phyloP scores from a whole-genome alignment of 1,140 invertebrate species.

The Eriocheir sinensis region DNA sequence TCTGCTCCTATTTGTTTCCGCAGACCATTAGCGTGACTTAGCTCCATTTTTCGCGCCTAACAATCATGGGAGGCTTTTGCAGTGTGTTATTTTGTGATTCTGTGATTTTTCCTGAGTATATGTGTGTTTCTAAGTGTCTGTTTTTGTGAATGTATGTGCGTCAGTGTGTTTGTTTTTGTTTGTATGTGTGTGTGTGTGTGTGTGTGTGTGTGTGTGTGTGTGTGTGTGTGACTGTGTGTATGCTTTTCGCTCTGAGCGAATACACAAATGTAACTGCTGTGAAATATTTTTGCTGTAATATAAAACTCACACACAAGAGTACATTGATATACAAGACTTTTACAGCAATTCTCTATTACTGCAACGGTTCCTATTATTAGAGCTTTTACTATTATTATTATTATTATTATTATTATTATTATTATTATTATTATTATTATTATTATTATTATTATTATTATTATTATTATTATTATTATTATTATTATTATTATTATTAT shows the following conservation, averaged over 20 bases:
- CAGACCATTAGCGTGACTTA: not conserved
- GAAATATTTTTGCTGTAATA: no score
- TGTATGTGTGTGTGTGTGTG: not conserved
- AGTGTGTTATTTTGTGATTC: not conserved
- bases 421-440: no score
- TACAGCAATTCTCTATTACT: no score
- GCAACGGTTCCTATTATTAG: no score
- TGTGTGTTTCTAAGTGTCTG: no score
- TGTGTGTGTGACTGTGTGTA: not conserved
- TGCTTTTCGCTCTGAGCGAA: not conserved
- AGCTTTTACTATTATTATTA: no score
- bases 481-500: no score
- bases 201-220: not conserved
- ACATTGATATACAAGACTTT: no score
- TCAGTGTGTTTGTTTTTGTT: not conserved
- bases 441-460: no score
- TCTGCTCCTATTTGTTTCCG: not conserved
- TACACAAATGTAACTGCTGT: not conserved
- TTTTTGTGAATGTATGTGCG: not conserved
- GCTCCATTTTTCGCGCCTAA: not conserved
- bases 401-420: no score
- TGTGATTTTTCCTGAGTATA: not conserved
- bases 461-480: no score
- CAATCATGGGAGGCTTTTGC: not conserved
- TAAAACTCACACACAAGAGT: no score